Conservation (phyloP, 2,113 vertebrate genomes). For the Bungarus multicinctus region DNA sequence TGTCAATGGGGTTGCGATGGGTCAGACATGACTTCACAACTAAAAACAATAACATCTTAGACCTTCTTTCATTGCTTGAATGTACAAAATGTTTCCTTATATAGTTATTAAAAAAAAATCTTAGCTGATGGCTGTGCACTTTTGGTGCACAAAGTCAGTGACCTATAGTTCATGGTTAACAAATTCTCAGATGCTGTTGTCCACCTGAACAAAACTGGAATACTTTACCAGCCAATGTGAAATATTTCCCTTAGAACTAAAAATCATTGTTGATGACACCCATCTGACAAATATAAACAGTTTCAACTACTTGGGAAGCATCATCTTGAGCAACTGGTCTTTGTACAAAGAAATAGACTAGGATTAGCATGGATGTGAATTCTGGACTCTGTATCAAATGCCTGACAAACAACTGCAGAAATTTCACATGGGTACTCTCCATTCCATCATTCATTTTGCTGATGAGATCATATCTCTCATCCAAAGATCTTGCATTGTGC, state of each 20-base stretch:
- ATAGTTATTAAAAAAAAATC: not conserved
- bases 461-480: no score
- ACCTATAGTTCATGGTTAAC: not conserved
- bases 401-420: no score
- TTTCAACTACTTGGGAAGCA: not conserved
- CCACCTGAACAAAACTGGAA: not conserved
- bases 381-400: no score
- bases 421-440: no score
- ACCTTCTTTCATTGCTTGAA: not conserved
- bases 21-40: no score
- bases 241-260: not conserved
- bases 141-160: not conserved
- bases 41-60: not conserved
- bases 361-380: no score
- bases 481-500: no score
- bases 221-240: not conserved
- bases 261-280: not conserved
- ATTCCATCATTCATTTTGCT: no score
- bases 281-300: not conserved
- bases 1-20: no score
- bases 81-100: not conserved
- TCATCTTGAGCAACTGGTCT: not conserved
- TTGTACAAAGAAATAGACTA: no score
- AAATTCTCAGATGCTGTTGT: not conserved
- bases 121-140: not conserved